Evolutionary conservation across 2,888 invertebrate species (phyloP).

Genomic region (Drepana falcataria): DNA sequence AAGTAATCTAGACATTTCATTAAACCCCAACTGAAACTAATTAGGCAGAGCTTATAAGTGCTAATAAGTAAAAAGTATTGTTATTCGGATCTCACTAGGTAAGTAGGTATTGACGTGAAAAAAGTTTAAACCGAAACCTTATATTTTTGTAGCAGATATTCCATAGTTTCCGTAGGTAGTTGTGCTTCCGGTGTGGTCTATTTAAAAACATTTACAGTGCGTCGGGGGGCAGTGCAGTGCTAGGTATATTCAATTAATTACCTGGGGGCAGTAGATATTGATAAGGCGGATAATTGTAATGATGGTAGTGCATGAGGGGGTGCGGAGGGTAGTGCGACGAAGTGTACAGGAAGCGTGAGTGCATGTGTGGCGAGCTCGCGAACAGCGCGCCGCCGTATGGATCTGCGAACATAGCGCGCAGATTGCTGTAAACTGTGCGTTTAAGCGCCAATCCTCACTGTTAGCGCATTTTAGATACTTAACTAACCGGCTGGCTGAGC

Average conservation of each 20-base stretch:
- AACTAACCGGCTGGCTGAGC: conserved; percentile 79
- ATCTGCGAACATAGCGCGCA: conserved; percentile 67
- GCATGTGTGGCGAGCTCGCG: conserved; percentile 63
- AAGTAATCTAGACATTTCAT: no score
- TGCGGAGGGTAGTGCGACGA: conserved; percentile 74
- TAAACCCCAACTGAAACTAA: no score
- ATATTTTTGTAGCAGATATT: no score
- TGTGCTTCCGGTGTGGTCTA: no score
- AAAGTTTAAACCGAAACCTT: no score
- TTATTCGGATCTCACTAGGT: no score
- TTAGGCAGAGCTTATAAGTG: no score
- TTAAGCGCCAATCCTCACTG: conserved; percentile 69
- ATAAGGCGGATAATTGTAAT: conserved; percentile 68
- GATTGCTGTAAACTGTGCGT: conserved; percentile 54
- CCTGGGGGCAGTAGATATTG: conserved; percentile 72
- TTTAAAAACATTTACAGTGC: no score
- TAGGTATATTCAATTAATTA: conserved; percentile 33
- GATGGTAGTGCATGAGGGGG: conserved; percentile 69
- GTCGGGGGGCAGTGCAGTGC: no score
- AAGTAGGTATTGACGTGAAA: no score
- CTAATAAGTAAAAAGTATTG: no score
- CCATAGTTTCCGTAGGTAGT: no score
- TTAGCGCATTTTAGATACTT: conserved; percentile 74
- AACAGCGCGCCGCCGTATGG: conserved; percentile 65
- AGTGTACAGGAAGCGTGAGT: conserved; percentile 69